A percentile compares a stretch with the other conserved stretches of the same genome.
These are phyloP conservation scores for Pocillopora damicornis DNA, from an alignment of 64 coral and sea anemone genomes.

Conservation along the genomic window DNA sequence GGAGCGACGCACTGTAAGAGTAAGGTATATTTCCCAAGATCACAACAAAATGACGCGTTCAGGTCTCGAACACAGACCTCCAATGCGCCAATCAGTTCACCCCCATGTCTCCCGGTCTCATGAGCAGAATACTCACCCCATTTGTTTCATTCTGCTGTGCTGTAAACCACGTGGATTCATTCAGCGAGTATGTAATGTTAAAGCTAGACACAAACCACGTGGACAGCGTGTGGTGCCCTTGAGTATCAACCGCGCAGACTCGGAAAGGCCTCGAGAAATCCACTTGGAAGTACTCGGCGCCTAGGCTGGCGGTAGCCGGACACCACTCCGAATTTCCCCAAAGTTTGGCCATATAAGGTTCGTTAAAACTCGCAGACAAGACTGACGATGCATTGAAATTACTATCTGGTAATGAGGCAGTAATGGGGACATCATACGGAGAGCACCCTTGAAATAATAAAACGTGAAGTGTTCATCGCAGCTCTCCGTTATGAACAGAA, in stretches of 20 bases:
- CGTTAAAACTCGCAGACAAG: background rate
- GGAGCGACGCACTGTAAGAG: no score
- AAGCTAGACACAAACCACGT: background rate
- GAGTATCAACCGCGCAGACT: background rate
- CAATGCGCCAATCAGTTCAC: no score
- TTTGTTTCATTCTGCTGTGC: background rate
- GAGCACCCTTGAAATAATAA: background rate
- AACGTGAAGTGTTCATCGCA: background rate
- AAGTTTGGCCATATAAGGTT: background rate
- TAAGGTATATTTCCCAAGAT: no score
- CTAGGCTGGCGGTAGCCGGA: background rate
- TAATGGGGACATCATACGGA: background rate
- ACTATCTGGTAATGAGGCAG: background rate
- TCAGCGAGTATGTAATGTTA: background rate
- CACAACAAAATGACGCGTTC: no score
- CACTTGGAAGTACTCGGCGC: background rate
- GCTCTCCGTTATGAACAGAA: no score
- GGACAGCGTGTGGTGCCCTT: slow-evolving; percentile 1
- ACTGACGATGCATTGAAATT: background rate
- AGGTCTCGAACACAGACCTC: no score
- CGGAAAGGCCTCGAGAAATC: background rate
- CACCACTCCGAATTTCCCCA: background rate
- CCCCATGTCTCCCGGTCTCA: no score
- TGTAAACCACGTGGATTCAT: background rate
- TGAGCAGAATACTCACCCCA: background rate